A percentile compares a stretch with the other conserved stretches of the same genome.
phyloP scores from a whole-genome alignment of 1,140 invertebrate species.

The Plodia interpunctella region DNA sequence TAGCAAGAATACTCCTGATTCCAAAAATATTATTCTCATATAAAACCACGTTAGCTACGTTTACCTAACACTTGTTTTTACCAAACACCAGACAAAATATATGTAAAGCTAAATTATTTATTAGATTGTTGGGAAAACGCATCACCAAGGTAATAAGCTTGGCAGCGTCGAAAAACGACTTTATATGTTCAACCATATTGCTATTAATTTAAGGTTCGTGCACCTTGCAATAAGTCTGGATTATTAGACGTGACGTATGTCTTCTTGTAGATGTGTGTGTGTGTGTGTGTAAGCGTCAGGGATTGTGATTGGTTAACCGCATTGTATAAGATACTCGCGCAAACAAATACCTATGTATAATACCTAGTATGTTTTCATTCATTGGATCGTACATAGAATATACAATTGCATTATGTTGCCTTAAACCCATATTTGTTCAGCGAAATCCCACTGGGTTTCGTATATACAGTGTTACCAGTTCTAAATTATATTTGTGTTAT shows the following conservation, averaged over 20 bases:
- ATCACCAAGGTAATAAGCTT: neutral
- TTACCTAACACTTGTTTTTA: neutral
- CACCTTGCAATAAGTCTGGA: neutral
- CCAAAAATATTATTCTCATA: no score
- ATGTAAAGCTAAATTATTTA: neutral
- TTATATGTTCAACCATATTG: neutral
- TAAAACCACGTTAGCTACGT: no score
- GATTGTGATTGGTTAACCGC: neutral
- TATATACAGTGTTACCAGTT: neutral
- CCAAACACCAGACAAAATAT: neutral
- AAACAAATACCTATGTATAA: neutral
- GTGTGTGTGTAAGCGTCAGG: neutral
- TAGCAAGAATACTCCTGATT: no score
- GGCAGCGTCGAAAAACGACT: neutral
- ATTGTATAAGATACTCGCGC: neutral
- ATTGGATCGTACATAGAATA: neutral
- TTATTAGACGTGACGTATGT: neutral
- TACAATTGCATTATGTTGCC: neutral
- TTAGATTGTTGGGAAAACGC: neutral
- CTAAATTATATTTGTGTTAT: neutral
- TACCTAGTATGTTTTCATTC: no score
- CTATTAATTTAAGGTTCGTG: neutral
- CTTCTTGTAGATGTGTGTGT: neutral
- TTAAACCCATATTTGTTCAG: neutral
- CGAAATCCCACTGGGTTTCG: neutral